Base-by-base conservation (phyloP, 2,888 invertebrate species). In the Mycalesis mineus region DNA sequence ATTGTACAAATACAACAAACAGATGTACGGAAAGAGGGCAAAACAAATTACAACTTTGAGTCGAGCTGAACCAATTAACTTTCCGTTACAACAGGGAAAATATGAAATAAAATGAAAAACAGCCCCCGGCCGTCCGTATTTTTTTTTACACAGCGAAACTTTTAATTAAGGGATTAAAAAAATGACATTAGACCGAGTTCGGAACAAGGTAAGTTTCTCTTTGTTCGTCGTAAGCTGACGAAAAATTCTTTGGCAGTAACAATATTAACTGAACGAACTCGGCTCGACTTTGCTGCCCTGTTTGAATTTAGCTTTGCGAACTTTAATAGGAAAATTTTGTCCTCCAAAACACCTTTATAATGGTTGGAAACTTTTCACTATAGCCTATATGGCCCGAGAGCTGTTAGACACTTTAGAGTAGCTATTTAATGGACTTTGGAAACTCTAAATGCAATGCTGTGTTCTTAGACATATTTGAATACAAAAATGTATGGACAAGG, bases 141-240 rank as follows among this genome's bases (percentile, higher is more conserved):
- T 36, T 80, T 80, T 80, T 84, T 84, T 84, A 77, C 77, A 75
- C 72, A 67, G 77, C 63, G 69, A 78, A 88, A 88, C 84, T 88
- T 88, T 89, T 88, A 89, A 88, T 88, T 88, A 89, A 86, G 84
- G 88, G 84, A 86, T 88, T 86, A 88, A 88, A 53, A 22, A 88
- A 87, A 86, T 88, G 88, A 85, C 86, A 88, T 87, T 84, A 85
- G 75, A 84, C 75, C 72, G 78, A 83, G 85, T 79, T 84, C 68
- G 80, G 72, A 80, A 82, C 81, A 83, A 79, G 78, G 80, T 80
- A 80, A 82, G 78, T 82, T 83, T 78, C 64, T 74, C 73, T 79
- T 85, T 84, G 81, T 86, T 78, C 70, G 66, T 65, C 52, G 67
- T 66, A 71, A 75, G 70, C 74, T 72, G 64, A 65, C 72, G 74